phyloP scores from a whole-genome alignment of 2,113 vertebrate species.

The Piprites chloris region DNA sequence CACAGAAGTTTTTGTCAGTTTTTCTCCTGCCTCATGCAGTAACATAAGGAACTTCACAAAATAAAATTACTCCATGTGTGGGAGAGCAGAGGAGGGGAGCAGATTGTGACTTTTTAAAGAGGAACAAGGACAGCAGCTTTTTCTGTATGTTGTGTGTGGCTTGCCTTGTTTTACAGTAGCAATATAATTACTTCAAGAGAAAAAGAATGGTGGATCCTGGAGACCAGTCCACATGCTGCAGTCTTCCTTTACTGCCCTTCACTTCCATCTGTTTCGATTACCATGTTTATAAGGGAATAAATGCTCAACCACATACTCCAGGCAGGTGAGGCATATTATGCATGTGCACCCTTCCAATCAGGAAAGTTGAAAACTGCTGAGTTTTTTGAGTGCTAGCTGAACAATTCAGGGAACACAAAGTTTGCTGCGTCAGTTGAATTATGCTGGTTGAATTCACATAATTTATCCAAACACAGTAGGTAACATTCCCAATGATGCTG shows the following conservation, averaged over 20 bases:
- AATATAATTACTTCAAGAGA: background rate
- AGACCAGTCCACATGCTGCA: background rate
- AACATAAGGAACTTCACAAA: slow-evolving; percentile 21
- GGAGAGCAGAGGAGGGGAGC: slow-evolving; percentile 46
- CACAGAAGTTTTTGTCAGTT: background rate
- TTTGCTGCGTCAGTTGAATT: background rate
- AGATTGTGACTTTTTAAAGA: slow-evolving; percentile 57
- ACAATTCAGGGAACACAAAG: background rate
- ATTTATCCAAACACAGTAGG: background rate
- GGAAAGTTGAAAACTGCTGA: background rate
- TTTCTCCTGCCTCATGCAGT: background rate
- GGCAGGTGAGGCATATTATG: background rate
- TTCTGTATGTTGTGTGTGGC: background rate
- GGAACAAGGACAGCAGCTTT: slow-evolving; percentile 13
- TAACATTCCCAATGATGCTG: background rate
- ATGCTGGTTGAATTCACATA: background rate
- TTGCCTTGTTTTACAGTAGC: background rate
- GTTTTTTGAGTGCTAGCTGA: background rate
- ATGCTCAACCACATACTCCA: background rate
- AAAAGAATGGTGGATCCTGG: background rate
- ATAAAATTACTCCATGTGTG: background rate
- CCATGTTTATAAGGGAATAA: background rate
- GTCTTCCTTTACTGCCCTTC: background rate
- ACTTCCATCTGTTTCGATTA: background rate
- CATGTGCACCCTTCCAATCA: background rate